phyloP scores from a whole-genome alignment of 1,140 invertebrate species.

The Drosophila nigromelanica region DNA sequence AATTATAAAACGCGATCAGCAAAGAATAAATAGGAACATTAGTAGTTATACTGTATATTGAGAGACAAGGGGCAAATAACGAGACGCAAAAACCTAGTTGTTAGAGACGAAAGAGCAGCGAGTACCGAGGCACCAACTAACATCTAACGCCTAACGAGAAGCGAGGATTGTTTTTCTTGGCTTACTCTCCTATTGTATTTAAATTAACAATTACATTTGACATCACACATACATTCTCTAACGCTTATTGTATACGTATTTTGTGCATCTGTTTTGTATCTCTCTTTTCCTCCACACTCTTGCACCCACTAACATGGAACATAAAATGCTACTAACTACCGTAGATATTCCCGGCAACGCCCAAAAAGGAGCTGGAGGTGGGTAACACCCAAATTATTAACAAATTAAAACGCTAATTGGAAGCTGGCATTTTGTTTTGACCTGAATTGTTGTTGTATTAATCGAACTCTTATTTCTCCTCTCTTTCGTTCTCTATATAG shows the following conservation, averaged over 20 bases:
- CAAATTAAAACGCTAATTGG: background rate
- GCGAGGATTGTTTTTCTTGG: background rate
- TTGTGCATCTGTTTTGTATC: constrained; percentile 47
- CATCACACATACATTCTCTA: background rate
- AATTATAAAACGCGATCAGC: too few species aligned
- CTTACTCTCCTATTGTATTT: background rate
- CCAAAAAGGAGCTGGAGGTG: constrained; percentile 83
- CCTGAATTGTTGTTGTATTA: background rate
- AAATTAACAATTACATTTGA: constrained; percentile 5
- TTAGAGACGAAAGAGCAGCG: background rate
- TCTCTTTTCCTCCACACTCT: constrained; percentile 25
- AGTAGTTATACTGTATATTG: too few species aligned
- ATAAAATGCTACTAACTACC: constrained; percentile 51
- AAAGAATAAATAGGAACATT: too few species aligned
- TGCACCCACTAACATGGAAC: constrained; percentile 54
- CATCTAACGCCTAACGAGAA: background rate
- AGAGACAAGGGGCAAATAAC: background rate
- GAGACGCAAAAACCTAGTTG: background rate
- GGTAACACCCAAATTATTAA: constrained; percentile 40
- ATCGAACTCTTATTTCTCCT: background rate
- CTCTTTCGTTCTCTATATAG: constrained; percentile 31
- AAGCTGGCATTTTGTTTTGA: background rate
- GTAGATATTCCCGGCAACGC: constrained; percentile 83
- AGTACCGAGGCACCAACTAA: too few species aligned
- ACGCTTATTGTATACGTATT: constrained; percentile 45